Evolutionary conservation across 2,113 vertebrate genomes (phyloP).

Genomic region (Cottus gobio): DNA sequence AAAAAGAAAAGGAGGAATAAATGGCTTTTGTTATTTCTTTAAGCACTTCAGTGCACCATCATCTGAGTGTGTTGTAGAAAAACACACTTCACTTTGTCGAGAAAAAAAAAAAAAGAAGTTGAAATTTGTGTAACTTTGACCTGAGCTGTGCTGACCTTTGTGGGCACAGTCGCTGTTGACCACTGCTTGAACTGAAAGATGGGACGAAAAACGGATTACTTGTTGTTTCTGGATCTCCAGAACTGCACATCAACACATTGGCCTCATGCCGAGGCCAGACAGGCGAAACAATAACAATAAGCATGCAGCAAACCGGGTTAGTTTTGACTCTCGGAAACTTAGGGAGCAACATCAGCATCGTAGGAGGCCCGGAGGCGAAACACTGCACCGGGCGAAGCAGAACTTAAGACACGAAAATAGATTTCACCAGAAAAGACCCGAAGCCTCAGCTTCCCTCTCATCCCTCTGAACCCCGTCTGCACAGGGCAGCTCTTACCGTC

Average conservation of each 20-base stretch:
- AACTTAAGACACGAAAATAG: neutral
- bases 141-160: constrained; percentile 12
- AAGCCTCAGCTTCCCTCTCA: neutral
- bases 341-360: neutral
- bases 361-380: neutral
- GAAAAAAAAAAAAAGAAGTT: neutral
- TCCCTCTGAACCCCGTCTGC: neutral
- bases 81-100: neutral
- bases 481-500: constrained; percentile 87
- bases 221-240: neutral
- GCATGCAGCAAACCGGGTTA: neutral
- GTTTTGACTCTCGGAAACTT: neutral
- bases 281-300: neutral
- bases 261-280: neutral
- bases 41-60: neutral
- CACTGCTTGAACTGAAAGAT: constrained; percentile 12
- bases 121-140: constrained; percentile 4
- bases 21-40: neutral
- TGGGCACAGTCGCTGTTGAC: neutral
- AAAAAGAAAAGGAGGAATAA: neutral
- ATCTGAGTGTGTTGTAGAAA: neutral
- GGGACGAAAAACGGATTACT: constrained; percentile 3
- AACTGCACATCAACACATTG: neutral
- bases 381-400: neutral
- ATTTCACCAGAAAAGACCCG: neutral